Evolutionary conservation across 1,140 invertebrate species (phyloP).

Genomic region (Akabosia matsudoensis): DNA sequence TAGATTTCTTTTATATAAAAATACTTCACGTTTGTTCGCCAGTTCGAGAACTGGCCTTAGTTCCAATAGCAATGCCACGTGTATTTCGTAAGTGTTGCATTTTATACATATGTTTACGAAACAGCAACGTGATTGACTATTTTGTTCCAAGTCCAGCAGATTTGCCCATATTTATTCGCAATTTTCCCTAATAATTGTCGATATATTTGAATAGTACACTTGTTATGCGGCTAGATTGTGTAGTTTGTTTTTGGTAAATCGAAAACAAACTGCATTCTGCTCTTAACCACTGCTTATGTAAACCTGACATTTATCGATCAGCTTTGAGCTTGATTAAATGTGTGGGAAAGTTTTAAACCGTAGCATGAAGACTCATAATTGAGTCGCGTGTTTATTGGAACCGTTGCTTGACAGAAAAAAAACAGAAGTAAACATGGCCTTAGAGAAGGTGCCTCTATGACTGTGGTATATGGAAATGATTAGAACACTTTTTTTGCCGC

Average conservation of each 20-base stretch:
- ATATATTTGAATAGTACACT: background rate
- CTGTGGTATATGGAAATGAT: no score
- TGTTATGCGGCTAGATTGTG: background rate
- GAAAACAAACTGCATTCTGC: background rate
- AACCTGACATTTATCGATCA: conserved; percentile 5
- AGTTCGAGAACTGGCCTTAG: no score
- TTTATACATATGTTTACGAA: no score
- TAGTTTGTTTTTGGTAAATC: background rate
- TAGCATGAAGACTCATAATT: background rate
- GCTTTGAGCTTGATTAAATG: conserved; percentile 6
- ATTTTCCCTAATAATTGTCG: background rate
- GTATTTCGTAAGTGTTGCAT: no score
- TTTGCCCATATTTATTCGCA: no score
- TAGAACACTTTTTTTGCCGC: no score
- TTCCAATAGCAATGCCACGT: no score
- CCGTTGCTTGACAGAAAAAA: background rate
- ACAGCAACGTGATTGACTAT: no score
- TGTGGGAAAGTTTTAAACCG: background rate
- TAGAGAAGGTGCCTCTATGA: no score
- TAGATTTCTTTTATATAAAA: no score
- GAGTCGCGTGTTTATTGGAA: background rate
- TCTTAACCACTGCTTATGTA: background rate
- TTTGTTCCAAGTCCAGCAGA: no score
- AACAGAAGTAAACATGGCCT: background rate
- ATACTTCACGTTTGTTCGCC: no score